Evolutionary conservation across 1,140 invertebrate species (phyloP), one percentile per base, ranked within the genome.

Genomic region (Pogonognathellus flavescens): DNA sequence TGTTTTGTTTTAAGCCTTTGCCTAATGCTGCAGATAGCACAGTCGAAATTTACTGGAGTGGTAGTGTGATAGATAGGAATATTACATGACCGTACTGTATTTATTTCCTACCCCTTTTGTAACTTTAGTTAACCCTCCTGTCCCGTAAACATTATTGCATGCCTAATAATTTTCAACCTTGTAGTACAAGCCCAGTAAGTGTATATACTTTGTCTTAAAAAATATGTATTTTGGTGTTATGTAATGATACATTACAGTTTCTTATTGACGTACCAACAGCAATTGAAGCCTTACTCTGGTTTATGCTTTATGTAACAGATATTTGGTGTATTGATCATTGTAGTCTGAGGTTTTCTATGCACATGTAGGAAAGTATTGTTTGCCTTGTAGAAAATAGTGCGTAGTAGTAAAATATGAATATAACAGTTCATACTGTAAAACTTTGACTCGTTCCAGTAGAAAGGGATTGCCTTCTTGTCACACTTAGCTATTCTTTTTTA

Each of bases 141-240:
- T 76, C 70, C 70, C 70, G 70, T 76, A 76, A 76, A 76, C 70
- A 76, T 76, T 76, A 76, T 76, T 76, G 14, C 70, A 76, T 76
- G 31, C 31, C 70, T 76, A 25, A 76, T 18, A 50, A 76, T 18
- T 50, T 76, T 72, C 31, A 72, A 9, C 25, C 31, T 9, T 49
- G 16, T 49, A 16, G 16, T 72, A 72, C 16, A 49, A 20, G 18
- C 7, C 57, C 9, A n/a, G n/a, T 22, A 22, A 10, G n/a, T 18
- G 1, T 60, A 22, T 22, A 60, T 18, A 41, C 31, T 41, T 41
- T 41, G 31, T 41, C 31, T 41, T 41, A 41, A 41, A 41, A 41
- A 41, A 41, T 41, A 41, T 41, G 31, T 41, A 41, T 41, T n/a
- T 41, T 41, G 31, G 31, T 41, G 31, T 41, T 41, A 41, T n/a